phyloP scores from a whole-genome alignment of 30 jellyfish, hydroid and myxozoan species.

The Cassiopea xamachana region DNA sequence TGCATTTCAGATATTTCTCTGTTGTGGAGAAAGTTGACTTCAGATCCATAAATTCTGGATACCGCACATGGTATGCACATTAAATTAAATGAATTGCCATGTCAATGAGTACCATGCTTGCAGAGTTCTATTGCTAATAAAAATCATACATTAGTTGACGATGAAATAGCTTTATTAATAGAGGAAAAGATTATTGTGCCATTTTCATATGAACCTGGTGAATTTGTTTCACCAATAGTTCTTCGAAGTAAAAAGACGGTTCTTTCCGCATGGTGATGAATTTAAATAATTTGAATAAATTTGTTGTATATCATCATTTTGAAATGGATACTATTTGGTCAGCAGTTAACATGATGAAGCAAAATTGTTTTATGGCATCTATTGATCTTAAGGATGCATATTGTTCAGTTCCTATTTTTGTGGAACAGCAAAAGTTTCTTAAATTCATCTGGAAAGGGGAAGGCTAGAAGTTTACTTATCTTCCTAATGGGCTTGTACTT shows the following conservation, averaged over 20 bases:
- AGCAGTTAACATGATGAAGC: constrained; percentile 8
- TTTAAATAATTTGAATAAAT: constrained; percentile 7
- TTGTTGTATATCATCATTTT: constrained; percentile 30
- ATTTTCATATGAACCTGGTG: not conserved
- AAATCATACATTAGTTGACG: not conserved
- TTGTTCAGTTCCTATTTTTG: not conserved
- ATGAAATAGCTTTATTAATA: not conserved
- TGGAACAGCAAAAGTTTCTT: not conserved
- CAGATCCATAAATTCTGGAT: not conserved
- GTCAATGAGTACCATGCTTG: not conserved
- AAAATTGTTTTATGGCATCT: constrained; percentile 11
- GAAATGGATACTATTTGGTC: constrained; percentile 15
- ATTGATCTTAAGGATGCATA: constrained; percentile 17
- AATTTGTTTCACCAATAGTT: constrained; percentile 33
- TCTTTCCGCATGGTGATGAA: constrained; percentile 22
- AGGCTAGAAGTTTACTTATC: not conserved
- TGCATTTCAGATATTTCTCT: constrained; percentile 1
- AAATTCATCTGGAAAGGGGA: not conserved
- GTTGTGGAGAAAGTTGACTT: not conserved
- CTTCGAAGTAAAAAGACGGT: constrained; percentile 32
- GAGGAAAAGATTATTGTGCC: not conserved
- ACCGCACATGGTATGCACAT: not conserved
- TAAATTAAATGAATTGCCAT: not conserved
- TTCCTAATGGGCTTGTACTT: not conserved
- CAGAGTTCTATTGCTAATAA: not conserved